Conservation (phyloP, 2,113 vertebrate species). For the Syngnathus floridae region DNA sequence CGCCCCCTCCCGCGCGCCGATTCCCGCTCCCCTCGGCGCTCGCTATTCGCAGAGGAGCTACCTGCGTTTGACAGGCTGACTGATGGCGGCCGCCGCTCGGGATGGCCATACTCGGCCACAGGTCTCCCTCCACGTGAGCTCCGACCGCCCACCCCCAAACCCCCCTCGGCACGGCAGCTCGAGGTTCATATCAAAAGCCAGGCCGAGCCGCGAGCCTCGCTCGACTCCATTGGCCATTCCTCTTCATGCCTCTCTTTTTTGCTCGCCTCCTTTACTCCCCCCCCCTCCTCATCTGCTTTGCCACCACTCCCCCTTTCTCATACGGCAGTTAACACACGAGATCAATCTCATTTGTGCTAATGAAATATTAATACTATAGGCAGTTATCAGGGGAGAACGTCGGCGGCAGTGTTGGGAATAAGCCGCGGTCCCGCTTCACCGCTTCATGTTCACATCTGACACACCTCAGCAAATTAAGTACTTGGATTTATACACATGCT, state of each 20-base stretch:
- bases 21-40: slow-evolving; percentile 25
- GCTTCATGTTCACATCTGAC: slow-evolving; percentile 17
- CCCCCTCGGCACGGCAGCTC: slow-evolving; percentile 31
- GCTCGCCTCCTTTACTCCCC: slow-evolving; percentile 44
- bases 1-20: slow-evolving; percentile 45
- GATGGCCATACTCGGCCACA: slow-evolving; percentile 71
- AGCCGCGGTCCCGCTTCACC: slow-evolving; percentile 27
- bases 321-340: slow-evolving; percentile 41
- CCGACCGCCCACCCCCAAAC: background rate
- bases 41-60: slow-evolving; percentile 32
- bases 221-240: slow-evolving; percentile 65
- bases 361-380: slow-evolving; percentile 58
- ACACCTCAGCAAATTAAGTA: slow-evolving; percentile 14
- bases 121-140: slow-evolving; percentile 60
- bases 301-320: slow-evolving; percentile 9
- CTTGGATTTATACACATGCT: slow-evolving; percentile 7
- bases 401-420: slow-evolving; percentile 32
- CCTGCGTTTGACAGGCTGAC: slow-evolving; percentile 78
- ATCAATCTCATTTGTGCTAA: slow-evolving; percentile 62
- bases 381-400: slow-evolving; percentile 43
- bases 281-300: slow-evolving; percentile 29
- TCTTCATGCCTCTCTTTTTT: slow-evolving; percentile 39
- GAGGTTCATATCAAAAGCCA: slow-evolving; percentile 74
- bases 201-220: slow-evolving; percentile 63
- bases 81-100: slow-evolving; percentile 65